These are phyloP conservation scores for Paramuricea clavata DNA, from an alignment of 92 coral and sea anemone species.

Conservation along the genomic window DNA sequence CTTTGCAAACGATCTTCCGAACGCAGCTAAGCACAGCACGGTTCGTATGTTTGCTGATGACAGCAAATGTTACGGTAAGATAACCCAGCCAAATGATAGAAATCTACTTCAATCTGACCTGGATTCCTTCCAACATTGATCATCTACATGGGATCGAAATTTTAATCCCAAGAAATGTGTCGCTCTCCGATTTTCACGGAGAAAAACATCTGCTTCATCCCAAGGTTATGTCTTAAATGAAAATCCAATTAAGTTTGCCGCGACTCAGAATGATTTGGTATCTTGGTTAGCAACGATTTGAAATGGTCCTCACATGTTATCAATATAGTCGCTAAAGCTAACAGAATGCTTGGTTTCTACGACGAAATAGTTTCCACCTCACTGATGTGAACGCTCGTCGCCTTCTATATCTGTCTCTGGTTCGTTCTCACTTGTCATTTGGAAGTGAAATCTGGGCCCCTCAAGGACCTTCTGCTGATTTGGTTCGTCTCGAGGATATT, in stretches of 20 bases:
- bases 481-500: background rate
- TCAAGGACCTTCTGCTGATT: background rate
- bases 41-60: slow-evolving; percentile 17
- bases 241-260: slow-evolving; percentile 16
- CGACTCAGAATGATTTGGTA: slow-evolving; percentile 24
- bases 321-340: slow-evolving; percentile 3
- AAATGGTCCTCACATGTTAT: slow-evolving; percentile 15
- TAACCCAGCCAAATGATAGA: background rate
- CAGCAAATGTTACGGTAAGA: slow-evolving; percentile 17
- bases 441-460: slow-evolving; percentile 24
- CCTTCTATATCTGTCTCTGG: slow-evolving; percentile 9
- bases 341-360: slow-evolving; percentile 27
- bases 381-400: slow-evolving; percentile 17
- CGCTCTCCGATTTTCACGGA: slow-evolving; percentile 25
- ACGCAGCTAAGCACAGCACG: background rate
- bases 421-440: no score
- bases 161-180: background rate
- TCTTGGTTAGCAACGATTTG: slow-evolving; percentile 23
- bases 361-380: slow-evolving; percentile 11
- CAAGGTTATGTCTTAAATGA: background rate
- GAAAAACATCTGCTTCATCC: background rate
- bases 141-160: slow-evolving; percentile 1
- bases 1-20: background rate
- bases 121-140: slow-evolving; percentile 12
- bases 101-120: slow-evolving; percentile 47